These are phyloP conservation scores for Macroramphosus scolopax DNA, from an alignment of 2,797 vertebrate species.

Conservation along the genomic window DNA sequence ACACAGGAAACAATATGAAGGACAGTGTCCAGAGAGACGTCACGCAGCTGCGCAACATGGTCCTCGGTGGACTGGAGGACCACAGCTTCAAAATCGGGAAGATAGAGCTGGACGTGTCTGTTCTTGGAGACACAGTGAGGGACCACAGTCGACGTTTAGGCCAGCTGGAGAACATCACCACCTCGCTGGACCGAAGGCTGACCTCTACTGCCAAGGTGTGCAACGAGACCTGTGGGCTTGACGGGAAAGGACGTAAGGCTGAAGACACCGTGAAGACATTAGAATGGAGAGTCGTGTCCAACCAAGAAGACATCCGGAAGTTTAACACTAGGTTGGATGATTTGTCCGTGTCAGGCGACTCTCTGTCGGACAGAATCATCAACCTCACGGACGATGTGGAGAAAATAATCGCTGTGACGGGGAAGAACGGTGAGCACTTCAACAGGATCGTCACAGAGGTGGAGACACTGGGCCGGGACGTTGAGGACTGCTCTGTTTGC, in stretches of 20 bases:
- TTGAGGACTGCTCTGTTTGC: constrained; percentile 70
- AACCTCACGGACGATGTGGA: constrained; percentile 68
- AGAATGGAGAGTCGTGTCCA: constrained; percentile 79
- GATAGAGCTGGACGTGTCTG: constrained; percentile 74
- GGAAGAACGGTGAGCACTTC: constrained; percentile 72
- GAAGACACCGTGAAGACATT: constrained; percentile 78
- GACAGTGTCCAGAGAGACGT: constrained; percentile 76
- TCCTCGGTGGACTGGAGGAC: constrained; percentile 66
- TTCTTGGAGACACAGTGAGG: constrained; percentile 67
- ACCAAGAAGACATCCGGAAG: constrained; percentile 75
- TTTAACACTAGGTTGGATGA: constrained; percentile 78
- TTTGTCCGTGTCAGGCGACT: constrained; percentile 76
- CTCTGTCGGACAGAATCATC: constrained; percentile 67
- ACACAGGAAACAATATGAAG: constrained; percentile 77
- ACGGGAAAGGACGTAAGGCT: constrained; percentile 46
- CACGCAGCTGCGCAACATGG: constrained; percentile 67
- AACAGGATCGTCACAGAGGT: constrained; percentile 73
- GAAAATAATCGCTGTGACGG: constrained; percentile 70
- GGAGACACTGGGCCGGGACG: constrained; percentile 67
- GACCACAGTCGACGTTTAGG: constrained; percentile 73
- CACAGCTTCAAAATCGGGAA: constrained; percentile 73
- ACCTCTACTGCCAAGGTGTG: constrained; percentile 73
- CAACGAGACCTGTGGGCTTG: constrained; percentile 73
- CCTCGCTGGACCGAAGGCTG: constrained; percentile 75
- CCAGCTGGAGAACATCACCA: constrained; percentile 68